Conservation (phyloP, 2,888 invertebrate genomes). For the Trileptium ribeirensis region DNA sequence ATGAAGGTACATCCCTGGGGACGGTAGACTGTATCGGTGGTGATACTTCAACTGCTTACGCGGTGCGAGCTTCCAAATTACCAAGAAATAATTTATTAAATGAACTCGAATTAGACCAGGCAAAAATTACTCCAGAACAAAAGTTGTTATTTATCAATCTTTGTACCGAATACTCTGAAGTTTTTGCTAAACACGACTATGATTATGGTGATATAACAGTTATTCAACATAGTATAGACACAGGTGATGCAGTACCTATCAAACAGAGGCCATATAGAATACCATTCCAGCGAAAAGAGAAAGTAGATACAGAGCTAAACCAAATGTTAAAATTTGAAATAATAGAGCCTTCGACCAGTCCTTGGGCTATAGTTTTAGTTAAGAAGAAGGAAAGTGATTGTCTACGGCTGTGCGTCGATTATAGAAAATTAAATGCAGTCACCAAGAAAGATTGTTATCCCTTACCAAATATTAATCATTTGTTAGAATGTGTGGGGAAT, state of each 20-base stretch:
- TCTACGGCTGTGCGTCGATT: neutral
- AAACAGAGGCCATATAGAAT: conserved; percentile 18
- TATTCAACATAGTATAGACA: neutral
- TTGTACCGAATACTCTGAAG: too few relatives aligned
- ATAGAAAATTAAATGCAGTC: neutral
- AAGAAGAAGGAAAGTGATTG: neutral
- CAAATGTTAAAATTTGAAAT: neutral
- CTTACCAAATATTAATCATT: neutral
- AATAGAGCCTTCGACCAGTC: neutral
- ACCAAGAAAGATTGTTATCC: neutral
- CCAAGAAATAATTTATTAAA: too few relatives aligned
- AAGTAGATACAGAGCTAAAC: neutral
- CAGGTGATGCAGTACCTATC: neutral
- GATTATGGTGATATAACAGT: too few relatives aligned
- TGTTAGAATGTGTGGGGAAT: neutral
- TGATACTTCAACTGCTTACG: too few relatives aligned
- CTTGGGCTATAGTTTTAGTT: neutral
- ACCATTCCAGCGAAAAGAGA: neutral
- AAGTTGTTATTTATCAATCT: too few relatives aligned
- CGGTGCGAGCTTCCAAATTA: too few relatives aligned
- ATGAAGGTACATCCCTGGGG: too few relatives aligned
- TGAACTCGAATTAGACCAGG: too few relatives aligned
- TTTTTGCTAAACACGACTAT: too few relatives aligned
- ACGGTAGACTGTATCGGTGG: too few relatives aligned
- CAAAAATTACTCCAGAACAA: too few relatives aligned